phyloP scores from a whole-genome alignment of 2,797 vertebrate species.

The Dicrostonyx torquatus region DNA sequence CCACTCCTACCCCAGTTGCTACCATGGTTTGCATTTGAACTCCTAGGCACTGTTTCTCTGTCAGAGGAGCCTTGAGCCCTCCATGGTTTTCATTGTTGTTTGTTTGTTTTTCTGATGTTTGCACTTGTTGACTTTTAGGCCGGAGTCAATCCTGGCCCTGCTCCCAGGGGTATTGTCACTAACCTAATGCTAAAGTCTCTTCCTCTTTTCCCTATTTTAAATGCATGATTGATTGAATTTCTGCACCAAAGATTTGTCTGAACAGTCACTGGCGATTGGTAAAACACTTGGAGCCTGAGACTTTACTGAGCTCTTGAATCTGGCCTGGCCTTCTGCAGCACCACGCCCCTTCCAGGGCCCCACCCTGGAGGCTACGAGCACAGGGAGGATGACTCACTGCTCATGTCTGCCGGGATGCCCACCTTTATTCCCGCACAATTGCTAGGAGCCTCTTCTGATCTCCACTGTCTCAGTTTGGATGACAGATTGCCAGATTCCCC shows the following conservation, averaged over 20 bases:
- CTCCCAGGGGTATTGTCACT: neutral
- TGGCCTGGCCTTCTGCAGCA: neutral
- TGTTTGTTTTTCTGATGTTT: neutral
- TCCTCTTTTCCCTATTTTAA: neutral
- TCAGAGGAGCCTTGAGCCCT: neutral
- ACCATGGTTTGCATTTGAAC: neutral
- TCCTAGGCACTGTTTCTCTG: neutral
- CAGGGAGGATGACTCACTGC: neutral
- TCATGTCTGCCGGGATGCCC: neutral
- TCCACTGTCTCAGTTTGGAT: neutral
- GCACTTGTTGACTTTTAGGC: neutral
- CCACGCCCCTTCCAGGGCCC: neutral
- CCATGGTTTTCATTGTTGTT: neutral
- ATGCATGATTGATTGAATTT: neutral
- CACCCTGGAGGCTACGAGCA: rapidly evolving
- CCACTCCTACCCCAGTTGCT: too few species aligned
- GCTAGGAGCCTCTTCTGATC: neutral
- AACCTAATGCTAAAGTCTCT: neutral
- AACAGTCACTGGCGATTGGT: neutral
- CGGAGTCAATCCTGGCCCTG: neutral
- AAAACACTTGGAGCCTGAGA: neutral
- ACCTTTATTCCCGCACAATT: neutral
- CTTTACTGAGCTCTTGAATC: neutral
- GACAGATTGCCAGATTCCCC: neutral
- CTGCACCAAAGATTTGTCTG: neutral